Evolutionary conservation across 2,797 vertebrate genomes (phyloP), one percentile per base, ranked within the genome.

Genomic region (Phrynocephalus guinanensis): DNA sequence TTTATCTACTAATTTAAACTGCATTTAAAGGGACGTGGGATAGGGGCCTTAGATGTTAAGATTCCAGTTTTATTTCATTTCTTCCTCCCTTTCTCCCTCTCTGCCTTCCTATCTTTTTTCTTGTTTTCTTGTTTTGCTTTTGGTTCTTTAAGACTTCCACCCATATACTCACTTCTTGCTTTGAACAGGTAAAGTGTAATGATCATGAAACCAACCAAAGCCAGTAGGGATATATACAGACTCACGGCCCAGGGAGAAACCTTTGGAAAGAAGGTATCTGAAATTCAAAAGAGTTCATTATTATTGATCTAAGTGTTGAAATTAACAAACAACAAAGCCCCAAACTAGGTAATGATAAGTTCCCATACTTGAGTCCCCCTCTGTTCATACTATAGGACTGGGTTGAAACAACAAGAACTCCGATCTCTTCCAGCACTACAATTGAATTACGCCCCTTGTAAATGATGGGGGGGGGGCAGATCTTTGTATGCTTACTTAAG

Each of bases 211-310:
- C 67, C 67, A 66, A 88, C 18, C 67, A 79, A 11, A 79, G 56
- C 52, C 18, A 84, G 26, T 38, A 88, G 38, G 52, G 75, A 79
- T 30, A 84, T 22, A 84, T 81, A 79, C n/a, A 88, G 52, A 84
- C 26, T 66, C 6, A 50, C 28, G 50, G 77, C 66, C 87, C 87
- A 88, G 28, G 52, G 56, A 33, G 50, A 63, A 5, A 83, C 50
- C 50, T 73, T 50, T 44, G 50, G 67, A 76, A 88, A 88, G 28
- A 88, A 7, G 20, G 79, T 28, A 88, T 63, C 87, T 88, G 87
- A 33, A 84, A 84, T 15, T 56, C 7, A 48, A 82, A 50, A 60
- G 2, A 86, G 56, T 78, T n/a, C 20, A 11, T 76, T 52, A 63
- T 63, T 63, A 63, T 20, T 63, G 60, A 63, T 15, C 60, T 1